phyloP scores from a whole-genome alignment of 2,797 vertebrate genomes.

The Lacerta viridis region DNA sequence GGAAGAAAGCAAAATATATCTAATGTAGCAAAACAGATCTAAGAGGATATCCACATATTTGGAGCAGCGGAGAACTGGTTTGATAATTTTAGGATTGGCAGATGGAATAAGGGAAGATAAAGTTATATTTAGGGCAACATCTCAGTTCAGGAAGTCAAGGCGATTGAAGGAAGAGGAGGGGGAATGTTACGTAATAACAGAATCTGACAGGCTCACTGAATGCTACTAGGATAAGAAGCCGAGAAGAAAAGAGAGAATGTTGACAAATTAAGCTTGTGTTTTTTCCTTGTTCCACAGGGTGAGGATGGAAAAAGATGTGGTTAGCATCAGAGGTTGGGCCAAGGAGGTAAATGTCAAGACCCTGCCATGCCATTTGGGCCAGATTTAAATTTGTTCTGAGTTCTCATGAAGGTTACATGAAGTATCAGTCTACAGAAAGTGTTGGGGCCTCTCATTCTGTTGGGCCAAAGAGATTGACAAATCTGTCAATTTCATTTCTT shows the following conservation, averaged over 20 bases:
- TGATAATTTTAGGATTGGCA: conserved; percentile 74
- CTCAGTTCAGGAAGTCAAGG: conserved; percentile 72
- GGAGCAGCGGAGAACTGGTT: neutral
- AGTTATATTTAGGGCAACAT: conserved; percentile 77
- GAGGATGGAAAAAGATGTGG: neutral
- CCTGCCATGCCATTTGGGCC: neutral
- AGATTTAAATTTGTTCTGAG: neutral
- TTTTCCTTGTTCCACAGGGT: conserved; percentile 4
- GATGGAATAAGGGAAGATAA: conserved; percentile 71
- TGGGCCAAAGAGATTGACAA: no score
- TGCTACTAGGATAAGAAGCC: conserved; percentile 71
- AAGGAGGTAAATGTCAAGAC: neutral
- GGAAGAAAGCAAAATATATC: conserved; percentile 74
- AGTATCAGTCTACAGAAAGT: neutral
- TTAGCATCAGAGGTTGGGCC: neutral
- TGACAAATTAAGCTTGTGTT: conserved; percentile 45
- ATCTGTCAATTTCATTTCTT: no score
- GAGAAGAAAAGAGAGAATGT: conserved; percentile 73
- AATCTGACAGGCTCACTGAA: conserved; percentile 74
- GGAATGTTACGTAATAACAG: conserved; percentile 76
- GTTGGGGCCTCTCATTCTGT: neutral
- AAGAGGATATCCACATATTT: conserved; percentile 72
- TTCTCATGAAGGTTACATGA: neutral
- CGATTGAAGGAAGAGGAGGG: conserved; percentile 62
- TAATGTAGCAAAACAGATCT: conserved; percentile 74